Evolutionary conservation across 2,113 vertebrate species (phyloP).

Genomic region (Ammodytes dubius): DNA sequence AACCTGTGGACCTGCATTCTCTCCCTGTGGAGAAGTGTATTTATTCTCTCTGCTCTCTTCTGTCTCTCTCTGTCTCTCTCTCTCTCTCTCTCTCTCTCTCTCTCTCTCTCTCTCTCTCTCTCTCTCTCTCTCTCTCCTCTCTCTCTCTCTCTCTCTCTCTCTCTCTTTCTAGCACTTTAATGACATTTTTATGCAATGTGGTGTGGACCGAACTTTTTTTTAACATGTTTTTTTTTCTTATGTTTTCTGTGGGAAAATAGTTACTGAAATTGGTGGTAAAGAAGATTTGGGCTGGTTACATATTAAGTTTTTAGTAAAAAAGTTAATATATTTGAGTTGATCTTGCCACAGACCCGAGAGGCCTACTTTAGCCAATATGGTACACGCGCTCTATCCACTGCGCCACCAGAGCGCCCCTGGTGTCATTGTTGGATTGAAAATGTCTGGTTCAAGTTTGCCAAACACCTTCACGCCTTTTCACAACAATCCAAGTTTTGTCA

Average conservation of each 20-base stretch:
- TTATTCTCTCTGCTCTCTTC: not conserved
- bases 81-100: not conserved
- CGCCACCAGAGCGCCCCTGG: not conserved
- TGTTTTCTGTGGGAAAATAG: slow-evolving; percentile 5
- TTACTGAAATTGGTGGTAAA: not conserved
- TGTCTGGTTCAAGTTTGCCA: not conserved
- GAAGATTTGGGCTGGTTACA: not conserved
- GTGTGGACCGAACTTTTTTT: slow-evolving; percentile 38
- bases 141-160: not conserved
- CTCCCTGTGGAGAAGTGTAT: no score
- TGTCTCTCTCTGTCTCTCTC: not conserved
- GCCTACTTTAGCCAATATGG: not conserved
- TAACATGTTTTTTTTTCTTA: not conserved
- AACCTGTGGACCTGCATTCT: no score
- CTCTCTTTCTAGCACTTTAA: slow-evolving; percentile 57
- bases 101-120: no score
- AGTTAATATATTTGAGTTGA: not conserved
- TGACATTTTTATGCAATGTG: slow-evolving; percentile 22
- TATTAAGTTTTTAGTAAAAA: not conserved
- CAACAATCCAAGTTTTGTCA: no score
- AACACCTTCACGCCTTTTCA: not conserved
- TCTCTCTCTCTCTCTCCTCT: not conserved
- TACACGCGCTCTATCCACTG: no score
- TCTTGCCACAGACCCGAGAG: not conserved
- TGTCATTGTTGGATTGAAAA: not conserved